Conservation (phyloP, 2,797 vertebrate species). For the Mus caroli region DNA sequence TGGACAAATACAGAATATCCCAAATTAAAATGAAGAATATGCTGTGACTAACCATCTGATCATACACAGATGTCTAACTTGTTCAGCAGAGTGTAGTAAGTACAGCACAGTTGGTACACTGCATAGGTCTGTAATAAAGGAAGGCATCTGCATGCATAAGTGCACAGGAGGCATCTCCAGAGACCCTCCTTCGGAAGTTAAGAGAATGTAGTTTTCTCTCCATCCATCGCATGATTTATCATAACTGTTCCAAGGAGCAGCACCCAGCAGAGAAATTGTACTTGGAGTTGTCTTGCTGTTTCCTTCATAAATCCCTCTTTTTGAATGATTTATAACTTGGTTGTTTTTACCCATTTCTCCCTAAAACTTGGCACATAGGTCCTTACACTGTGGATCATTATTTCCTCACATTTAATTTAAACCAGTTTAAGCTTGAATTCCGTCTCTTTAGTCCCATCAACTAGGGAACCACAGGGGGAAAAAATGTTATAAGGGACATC, state of each 20-base stretch:
- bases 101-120: background rate
- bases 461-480: background rate
- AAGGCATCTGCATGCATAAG: slow-evolving; percentile 62
- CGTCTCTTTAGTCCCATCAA: background rate
- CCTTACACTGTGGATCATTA: slow-evolving; percentile 66
- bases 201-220: slow-evolving; percentile 80
- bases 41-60: background rate
- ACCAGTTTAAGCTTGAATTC: slow-evolving; percentile 32
- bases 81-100: background rate
- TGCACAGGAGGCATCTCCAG: slow-evolving; percentile 67
- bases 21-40: slow-evolving; percentile 56
- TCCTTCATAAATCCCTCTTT: slow-evolving; percentile 73
- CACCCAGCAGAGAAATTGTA: slow-evolving; percentile 81
- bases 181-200: slow-evolving; percentile 75
- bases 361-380: slow-evolving; percentile 73
- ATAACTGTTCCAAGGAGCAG: slow-evolving; percentile 74
- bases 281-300: slow-evolving; percentile 82
- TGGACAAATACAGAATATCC: slow-evolving; percentile 5
- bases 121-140: slow-evolving; percentile 70
- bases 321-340: slow-evolving; percentile 85
- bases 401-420: slow-evolving; percentile 66
- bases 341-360: slow-evolving; percentile 82
- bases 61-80: slow-evolving; percentile 37
- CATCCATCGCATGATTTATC: slow-evolving; percentile 80
- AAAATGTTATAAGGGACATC: slow-evolving; percentile 19